A percentile compares a stretch with the other conserved stretches of the same genome.
Conservation (phyloP, 2,113 vertebrate genomes). For the Pachypanchax playfairii region DNA sequence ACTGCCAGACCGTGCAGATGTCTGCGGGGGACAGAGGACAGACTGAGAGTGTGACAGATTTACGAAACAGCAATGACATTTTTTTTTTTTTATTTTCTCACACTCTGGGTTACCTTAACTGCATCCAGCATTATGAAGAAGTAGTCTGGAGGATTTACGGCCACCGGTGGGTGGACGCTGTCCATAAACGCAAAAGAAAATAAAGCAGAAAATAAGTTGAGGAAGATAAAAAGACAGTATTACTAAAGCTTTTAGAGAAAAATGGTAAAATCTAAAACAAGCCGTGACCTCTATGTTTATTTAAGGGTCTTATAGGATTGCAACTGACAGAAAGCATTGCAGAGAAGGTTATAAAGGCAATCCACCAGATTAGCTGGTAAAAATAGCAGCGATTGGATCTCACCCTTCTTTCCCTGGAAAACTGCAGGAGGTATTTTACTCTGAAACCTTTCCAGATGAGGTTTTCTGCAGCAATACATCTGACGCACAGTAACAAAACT, state of each 20-base stretch:
- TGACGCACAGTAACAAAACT: neutral
- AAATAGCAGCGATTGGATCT: constrained; percentile 38
- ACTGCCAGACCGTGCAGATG: constrained; percentile 47
- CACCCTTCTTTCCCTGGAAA: constrained; percentile 15
- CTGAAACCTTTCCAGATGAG: neutral
- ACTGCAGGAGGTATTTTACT: constrained; percentile 9
- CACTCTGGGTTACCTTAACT: constrained; percentile 15
- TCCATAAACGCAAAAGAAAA: constrained; percentile 9
- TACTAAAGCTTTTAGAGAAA: constrained; percentile 7
- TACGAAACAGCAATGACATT: constrained; percentile 28
- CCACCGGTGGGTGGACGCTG: constrained; percentile 12
- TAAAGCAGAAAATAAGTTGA: neutral
- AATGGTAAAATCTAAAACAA: constrained; percentile 17
- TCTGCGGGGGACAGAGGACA: constrained; percentile 39
- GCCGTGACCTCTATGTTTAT: constrained; percentile 39
- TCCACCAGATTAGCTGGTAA: constrained; percentile 29
- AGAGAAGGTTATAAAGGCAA: constrained; percentile 31
- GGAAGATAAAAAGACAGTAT: constrained; percentile 12
- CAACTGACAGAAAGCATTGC: neutral
- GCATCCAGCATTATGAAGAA: neutral
- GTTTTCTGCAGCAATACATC: neutral
- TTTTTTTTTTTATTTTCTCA: constrained; percentile 2
- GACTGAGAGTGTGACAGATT: constrained; percentile 44
- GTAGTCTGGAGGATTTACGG: constrained; percentile 21
- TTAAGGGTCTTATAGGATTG: constrained; percentile 34